Conservation (phyloP, 2,113 vertebrate genomes). For the Oostethus manadensis region DNA sequence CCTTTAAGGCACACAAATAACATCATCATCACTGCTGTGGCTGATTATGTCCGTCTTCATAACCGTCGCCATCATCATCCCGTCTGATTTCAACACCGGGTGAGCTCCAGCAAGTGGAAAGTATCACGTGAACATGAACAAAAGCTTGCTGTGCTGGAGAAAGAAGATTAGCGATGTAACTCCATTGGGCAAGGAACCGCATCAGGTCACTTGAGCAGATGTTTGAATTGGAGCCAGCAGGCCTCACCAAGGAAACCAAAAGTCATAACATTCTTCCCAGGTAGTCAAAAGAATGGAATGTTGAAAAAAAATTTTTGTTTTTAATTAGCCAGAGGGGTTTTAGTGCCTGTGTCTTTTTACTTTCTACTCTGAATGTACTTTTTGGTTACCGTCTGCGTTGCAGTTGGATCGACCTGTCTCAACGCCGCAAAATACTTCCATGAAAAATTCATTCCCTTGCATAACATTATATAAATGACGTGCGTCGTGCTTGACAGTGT, state of each 20-base stretch:
- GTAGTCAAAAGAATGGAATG: background rate
- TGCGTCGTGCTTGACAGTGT: too few species aligned
- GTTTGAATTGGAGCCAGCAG: background rate
- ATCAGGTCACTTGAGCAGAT: background rate
- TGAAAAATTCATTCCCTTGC: background rate
- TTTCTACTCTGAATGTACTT: background rate
- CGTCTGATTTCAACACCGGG: slow-evolving; percentile 15
- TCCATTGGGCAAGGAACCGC: background rate
- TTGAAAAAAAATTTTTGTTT: too few species aligned
- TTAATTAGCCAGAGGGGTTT: background rate
- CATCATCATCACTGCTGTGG: slow-evolving; percentile 14
- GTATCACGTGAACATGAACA: slow-evolving; percentile 5
- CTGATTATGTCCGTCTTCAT: slow-evolving; percentile 17
- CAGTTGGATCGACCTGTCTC: background rate
- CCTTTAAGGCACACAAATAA: slow-evolving; percentile 66
- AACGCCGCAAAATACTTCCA: background rate
- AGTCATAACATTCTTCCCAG: background rate
- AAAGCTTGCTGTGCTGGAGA: background rate
- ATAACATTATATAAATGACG: too few species aligned
- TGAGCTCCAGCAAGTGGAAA: slow-evolving; percentile 2
- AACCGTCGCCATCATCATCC: slow-evolving; percentile 24
- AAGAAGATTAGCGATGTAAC: too few species aligned
- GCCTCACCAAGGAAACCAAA: background rate
- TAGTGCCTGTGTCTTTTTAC: background rate
- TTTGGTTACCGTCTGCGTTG: background rate